phyloP scores from a whole-genome alignment of 2,113 vertebrate species.

The Arvicanthis niloticus region DNA sequence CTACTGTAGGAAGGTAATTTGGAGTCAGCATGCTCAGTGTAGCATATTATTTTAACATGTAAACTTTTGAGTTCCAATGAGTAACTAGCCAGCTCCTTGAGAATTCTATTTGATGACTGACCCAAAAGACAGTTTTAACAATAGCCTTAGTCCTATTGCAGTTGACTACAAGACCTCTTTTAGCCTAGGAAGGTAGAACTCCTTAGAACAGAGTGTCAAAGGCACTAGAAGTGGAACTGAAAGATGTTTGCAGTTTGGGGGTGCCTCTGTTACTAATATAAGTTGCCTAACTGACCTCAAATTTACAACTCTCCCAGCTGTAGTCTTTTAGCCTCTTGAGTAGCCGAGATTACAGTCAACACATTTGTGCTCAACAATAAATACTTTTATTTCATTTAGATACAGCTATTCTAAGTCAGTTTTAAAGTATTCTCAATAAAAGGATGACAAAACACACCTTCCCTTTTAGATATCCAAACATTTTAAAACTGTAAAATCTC shows the following conservation, averaged over 20 bases:
- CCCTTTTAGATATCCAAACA: not conserved
- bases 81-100: not conserved
- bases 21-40: conserved; percentile 26
- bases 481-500: conserved; percentile 8
- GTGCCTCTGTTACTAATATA: not conserved
- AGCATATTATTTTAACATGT: not conserved
- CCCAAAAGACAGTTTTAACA: not conserved
- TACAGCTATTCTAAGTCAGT: not conserved
- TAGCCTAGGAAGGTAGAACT: conserved; percentile 3
- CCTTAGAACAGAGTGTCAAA: not conserved
- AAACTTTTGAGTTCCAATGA: conserved; percentile 40
- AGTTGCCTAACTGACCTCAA: not conserved
- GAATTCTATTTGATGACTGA: conserved; percentile 26
- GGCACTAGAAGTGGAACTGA: conserved; percentile 10
- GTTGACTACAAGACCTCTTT: not conserved
- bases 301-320: not conserved
- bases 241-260: conserved; percentile 42
- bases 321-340: not conserved
- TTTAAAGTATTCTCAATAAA: conserved; percentile 37
- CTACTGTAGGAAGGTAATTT: conserved; percentile 36
- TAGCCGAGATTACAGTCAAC: not conserved
- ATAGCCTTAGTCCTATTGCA: not conserved
- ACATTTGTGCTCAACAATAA: not conserved
- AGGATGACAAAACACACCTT: not conserved
- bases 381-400: not conserved